A percentile compares a stretch with the other conserved stretches of the same genome.
phyloP scores from a whole-genome alignment of 2,797 vertebrate genomes.

The Alcedo quadribrachys region DNA sequence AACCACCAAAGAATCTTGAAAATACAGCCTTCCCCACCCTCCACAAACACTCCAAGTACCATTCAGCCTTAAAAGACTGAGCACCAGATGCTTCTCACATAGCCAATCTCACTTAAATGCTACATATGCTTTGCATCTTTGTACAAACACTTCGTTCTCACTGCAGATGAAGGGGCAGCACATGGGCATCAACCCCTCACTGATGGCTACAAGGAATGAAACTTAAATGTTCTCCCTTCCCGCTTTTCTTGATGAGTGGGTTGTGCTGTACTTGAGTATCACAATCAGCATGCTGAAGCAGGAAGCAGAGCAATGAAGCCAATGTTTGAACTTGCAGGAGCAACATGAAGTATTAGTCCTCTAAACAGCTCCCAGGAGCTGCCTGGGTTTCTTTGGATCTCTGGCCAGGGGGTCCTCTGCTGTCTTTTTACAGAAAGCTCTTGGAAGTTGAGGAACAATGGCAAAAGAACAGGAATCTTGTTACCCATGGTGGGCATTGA shows the following conservation, averaged over 20 bases:
- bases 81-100: background rate
- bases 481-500: background rate
- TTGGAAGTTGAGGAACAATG: background rate
- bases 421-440: background rate
- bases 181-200: background rate
- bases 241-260: background rate
- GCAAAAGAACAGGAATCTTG: background rate
- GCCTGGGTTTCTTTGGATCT: background rate
- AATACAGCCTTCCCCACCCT: background rate
- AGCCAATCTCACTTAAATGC: background rate
- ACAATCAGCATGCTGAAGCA: background rate
- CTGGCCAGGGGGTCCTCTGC: background rate
- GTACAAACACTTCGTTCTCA: background rate
- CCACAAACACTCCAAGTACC: background rate
- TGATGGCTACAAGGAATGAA: background rate
- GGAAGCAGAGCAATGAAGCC: background rate
- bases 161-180: background rate
- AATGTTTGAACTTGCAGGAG: accelerated
- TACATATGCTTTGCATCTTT: background rate
- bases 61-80: background rate
- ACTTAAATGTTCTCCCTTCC: background rate
- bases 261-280: background rate
- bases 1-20: background rate
- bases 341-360: background rate
- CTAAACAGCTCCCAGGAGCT: background rate